Evolutionary conservation across 2,888 invertebrate genomes (phyloP), one percentile per base, ranked within the genome.

Genomic region (Holacanthella duospinosa): DNA sequence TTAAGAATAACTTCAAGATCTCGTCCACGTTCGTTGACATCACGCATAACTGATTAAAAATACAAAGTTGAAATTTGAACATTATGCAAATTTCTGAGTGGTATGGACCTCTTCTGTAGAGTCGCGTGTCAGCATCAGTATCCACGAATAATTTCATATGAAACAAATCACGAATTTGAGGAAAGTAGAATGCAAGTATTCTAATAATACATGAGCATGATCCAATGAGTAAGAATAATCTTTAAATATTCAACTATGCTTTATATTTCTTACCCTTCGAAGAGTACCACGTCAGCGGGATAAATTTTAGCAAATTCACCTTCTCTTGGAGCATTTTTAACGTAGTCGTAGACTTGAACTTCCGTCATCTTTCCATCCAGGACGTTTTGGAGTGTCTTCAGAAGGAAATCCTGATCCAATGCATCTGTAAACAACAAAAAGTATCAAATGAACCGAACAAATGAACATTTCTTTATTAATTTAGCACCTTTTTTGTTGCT

Each of bases 101-200:
- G n/a, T n/a, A n/a, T 70, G 76, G 77, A 95, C 95, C 96, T 85
- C 97, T 83, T 74, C 97, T 83, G 0, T 96, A 94, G 26, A 99
- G 82, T 75, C 99, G 83, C 1, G 95, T 99, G 77, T 99, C 99
- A 0, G 99, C 95, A 80, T 99, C 97, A 0, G 96, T 96, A 77
- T 99, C 99, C 2, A 99, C 97, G 80, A 99, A 99, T 44, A 99
- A 81, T 79, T 99, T 99, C 94, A 99, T 96, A 78, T 97, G 93
- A 80, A 97, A 99, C 64, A 96, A 80, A 66, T 95, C 89, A 60
- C 96, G 81, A 67, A 99, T 88, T 77, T 92, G 89, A 0, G 92
- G 90, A 78, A 94, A 94, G 80, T 97, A 97, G 80, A 99, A 99
- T 43, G 94, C 93, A 63, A 99, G 83, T 77, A 99, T 99, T n/a